Evolutionary conservation across 2,888 invertebrate genomes (phyloP).

Genomic region (Furcula furcula): DNA sequence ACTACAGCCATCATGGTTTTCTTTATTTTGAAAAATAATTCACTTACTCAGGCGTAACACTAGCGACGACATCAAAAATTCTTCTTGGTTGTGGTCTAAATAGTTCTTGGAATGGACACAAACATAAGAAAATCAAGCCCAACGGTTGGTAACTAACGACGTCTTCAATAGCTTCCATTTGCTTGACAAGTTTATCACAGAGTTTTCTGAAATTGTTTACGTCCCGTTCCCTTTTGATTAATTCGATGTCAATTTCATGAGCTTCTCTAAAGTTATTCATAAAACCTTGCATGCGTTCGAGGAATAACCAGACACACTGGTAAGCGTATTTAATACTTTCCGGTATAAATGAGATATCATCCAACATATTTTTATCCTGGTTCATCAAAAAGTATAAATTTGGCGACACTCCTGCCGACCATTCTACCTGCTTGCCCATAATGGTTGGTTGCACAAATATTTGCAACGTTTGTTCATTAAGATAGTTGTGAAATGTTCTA

Average conservation of each 20-base stretch:
- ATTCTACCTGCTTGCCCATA: conserved; percentile 90
- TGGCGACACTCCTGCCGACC: conserved; percentile 88
- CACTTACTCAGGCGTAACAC: conserved; percentile 85
- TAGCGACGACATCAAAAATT: conserved; percentile 84
- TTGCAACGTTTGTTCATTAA: conserved; percentile 86
- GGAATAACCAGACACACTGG: conserved; percentile 83
- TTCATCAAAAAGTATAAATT: conserved; percentile 86
- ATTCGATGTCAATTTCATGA: conserved; percentile 82
- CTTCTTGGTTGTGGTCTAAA: conserved; percentile 87
- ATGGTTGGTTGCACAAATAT: conserved; percentile 92
- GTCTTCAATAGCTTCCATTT: conserved; percentile 85
- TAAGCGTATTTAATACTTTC: conserved; percentile 82
- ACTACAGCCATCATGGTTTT: neutral
- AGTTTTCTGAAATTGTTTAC: conserved; percentile 84
- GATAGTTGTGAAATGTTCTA: conserved; percentile 85
- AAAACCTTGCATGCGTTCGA: conserved; percentile 84
- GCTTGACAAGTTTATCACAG: conserved; percentile 85
- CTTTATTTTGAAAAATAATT: neutral
- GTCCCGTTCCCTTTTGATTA: conserved; percentile 84
- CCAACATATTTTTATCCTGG: conserved; percentile 83
- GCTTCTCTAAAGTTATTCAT: conserved; percentile 87
- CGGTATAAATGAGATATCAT: conserved; percentile 81
- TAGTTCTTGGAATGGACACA: conserved; percentile 86
- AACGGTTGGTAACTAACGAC: conserved; percentile 85
- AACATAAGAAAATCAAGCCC: conserved; percentile 87